Conservation (phyloP, 1,140 invertebrate species). For the Lordiphosa mommai region DNA sequence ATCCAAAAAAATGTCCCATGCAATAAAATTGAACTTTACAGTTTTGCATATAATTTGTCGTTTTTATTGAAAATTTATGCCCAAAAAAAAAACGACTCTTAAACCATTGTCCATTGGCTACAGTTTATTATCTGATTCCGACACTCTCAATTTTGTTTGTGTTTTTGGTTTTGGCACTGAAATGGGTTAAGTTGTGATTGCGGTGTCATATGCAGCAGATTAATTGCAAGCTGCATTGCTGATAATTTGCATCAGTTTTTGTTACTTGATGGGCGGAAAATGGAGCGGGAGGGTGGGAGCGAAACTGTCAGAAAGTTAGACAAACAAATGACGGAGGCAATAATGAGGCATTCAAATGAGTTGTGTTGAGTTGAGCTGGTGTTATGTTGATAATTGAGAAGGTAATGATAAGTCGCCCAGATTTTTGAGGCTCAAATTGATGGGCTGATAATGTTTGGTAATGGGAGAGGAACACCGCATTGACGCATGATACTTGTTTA, state of each 20-base stretch:
- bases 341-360: constrained; percentile 46
- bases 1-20: too few species aligned
- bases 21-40: too few species aligned
- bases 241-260: constrained; percentile 58
- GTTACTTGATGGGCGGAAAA: neutral
- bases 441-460: constrained; percentile 20
- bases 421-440: too few species aligned
- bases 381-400: constrained; percentile 9
- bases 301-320: constrained; percentile 42
- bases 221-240: constrained; percentile 72
- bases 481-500: neutral
- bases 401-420: constrained; percentile 23
- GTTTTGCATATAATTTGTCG: too few species aligned
- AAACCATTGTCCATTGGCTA: constrained; percentile 40
- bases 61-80: too few species aligned
- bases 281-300: neutral
- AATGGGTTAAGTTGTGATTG: constrained; percentile 70
- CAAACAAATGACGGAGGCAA: constrained; percentile 45
- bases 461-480: neutral
- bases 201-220: constrained; percentile 72
- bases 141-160: constrained; percentile 17
- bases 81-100: too few species aligned
- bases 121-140: constrained; percentile 58
- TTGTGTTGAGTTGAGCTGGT: constrained; percentile 7
- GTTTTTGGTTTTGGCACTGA: constrained; percentile 14